These are phyloP conservation scores for Eulithis prunata DNA, from an alignment of 2,888 invertebrate species.

Conservation along the genomic window DNA sequence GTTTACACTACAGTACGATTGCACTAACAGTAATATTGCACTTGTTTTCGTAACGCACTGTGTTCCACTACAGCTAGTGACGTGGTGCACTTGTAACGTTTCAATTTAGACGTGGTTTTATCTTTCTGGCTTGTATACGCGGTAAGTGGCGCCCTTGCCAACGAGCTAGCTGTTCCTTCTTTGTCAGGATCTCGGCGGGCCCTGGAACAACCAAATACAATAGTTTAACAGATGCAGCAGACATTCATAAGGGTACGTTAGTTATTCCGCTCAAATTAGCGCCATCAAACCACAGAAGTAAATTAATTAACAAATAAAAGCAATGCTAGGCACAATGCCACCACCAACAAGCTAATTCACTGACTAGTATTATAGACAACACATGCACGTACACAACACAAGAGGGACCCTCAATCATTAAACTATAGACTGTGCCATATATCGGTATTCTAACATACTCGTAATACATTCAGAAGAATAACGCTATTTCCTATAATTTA, in stretches of 20 bases:
- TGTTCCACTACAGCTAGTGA: constrained; percentile 68
- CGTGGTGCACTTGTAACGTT: constrained; percentile 70
- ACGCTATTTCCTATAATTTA: not conserved
- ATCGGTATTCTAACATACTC: not conserved
- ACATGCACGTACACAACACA: constrained; percentile 4
- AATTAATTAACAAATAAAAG: constrained; percentile 8
- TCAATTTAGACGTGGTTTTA: constrained; percentile 67
- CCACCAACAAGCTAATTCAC: constrained; percentile 11
- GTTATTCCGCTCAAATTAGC: constrained; percentile 9
- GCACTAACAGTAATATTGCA: constrained; percentile 82
- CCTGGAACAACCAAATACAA: constrained; percentile 70
- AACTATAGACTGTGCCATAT: no score
- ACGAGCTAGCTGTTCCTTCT: constrained; percentile 68
- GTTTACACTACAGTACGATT: constrained; percentile 72
- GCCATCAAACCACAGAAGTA: constrained; percentile 4
- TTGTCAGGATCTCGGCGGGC: constrained; percentile 82
- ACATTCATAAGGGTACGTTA: not conserved
- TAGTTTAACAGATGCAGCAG: constrained; percentile 19
- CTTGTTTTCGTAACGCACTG: constrained; percentile 72
- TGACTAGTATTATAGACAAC: not conserved
- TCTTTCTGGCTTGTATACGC: constrained; percentile 66
- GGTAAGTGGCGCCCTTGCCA: constrained; percentile 75
- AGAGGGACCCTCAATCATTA: not conserved
- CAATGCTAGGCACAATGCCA: constrained; percentile 15
- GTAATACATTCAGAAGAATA: constrained; percentile 1